Base-by-base conservation (phyloP, 2,888 invertebrate genomes). In the Limenitis camilla region DNA sequence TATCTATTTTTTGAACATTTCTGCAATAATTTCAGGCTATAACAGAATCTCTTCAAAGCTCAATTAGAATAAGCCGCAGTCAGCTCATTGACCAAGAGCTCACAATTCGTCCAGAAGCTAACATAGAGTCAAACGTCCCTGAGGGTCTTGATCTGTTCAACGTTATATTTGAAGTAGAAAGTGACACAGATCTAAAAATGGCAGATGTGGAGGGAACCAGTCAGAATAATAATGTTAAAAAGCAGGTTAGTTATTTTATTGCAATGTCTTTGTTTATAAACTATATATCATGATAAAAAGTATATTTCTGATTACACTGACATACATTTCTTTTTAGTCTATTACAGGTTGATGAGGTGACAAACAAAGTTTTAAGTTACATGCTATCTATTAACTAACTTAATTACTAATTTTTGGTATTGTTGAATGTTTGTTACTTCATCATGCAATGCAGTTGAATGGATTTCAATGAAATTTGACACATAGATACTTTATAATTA, bases 61-160 rank as follows among this genome's bases (percentile, higher is more conserved):
- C 85, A 4, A 65, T 83, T 3, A 72, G 82, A 19, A 69, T 78
- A 35, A 84, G 81, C 55, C 71, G 76, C 40, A 85, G 86, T 55
- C 82, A 85, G 64, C 66, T 84, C 6, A 79, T 84, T 36, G 77
- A 77, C 57, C 86, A 86, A 52, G 85, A 85, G 61, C 65, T 87
- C 11, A 81, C 78, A 10, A 81, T 87, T 53, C 66, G 81, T 52
- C 86, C 87, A 0, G 87, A 86, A 58, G 87, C 87, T 5, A 87
- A 87, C 55, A 85, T 88, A 40, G 80, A 81, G 52, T 73, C 83
- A 0, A 81, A 87, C 77, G 84, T 84, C 1, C 88, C 88, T 0
- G 84, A 82, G 33, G 82, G 78, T 0, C 63, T 88, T 8, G 88
- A 88, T 62, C 68, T 88, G 0, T 85, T 77, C 61, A 81, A 76